Base-by-base conservation (phyloP, 2,113 vertebrate species). In the Ailuropoda melanoleuca region DNA sequence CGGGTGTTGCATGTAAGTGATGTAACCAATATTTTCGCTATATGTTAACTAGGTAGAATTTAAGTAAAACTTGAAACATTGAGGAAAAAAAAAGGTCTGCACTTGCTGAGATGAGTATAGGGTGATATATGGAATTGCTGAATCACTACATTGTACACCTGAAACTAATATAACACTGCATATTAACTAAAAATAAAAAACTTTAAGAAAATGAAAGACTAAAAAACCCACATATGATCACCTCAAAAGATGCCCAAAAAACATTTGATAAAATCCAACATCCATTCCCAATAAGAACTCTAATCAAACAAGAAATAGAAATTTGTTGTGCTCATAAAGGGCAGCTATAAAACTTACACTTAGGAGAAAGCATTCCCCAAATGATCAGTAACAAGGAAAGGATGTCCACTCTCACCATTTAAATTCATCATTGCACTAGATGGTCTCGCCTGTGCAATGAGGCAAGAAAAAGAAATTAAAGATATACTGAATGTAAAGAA, bases 401-500 rank as follows among this genome's bases (percentile, higher is more conserved):
- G 48, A 64, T n/a, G 66, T 84, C 31, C 23, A 66, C 21, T 53
- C 55, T 95, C 66, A 95, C 43, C 56, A 62, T 64, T 53, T 75
- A 90, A 74, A 84, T 66, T 62, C 29, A 46, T 75, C 78, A 84
- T 15, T 84, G 68, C 56, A 66, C 68, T 95, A 29, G 29, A 55
- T 75, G 48, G 43, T 66, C 37, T 66, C 18, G 7, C 37, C 24
- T 75, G 4, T 66, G 68, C 58, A 68, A 58, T 48, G 82, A 72
- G 82, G 43, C 43, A 60, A 92, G 88, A 70, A 86, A 70, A 60
- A 68, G 58, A 91, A 90, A 72, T 39, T 89, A 60, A 50, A 95
- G 50, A 86, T 26, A 26, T 7, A 72, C 29, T 53, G 72, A 91
- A 80, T 58, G 43, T 62, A 86, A 92, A 70, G 78, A 95, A 50